Base-by-base conservation (phyloP, 53 echinoderm and acorn worm species). In the Astropecten irregularis region DNA sequence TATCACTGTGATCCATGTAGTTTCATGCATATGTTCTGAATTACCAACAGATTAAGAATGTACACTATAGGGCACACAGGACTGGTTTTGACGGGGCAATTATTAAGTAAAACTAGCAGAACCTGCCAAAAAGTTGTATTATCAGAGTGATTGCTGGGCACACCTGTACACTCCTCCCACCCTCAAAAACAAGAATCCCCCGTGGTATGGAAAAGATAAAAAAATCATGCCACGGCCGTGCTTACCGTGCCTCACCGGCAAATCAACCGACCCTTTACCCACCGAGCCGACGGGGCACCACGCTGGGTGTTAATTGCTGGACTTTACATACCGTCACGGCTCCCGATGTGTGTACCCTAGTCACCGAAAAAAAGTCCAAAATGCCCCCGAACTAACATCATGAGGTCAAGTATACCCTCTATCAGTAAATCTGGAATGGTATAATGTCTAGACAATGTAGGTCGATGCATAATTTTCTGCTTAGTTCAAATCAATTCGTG, bases 271-370 rank as follows among this genome's bases (percentile, higher is more conserved):
- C n/a, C n/a, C n/a, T n/a, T n/a, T n/a, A n/a, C n/a, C n/a, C n/a
- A n/a, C n/a, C n/a, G n/a, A n/a, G n/a, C n/a, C n/a, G n/a, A n/a
- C n/a, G n/a, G n/a, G n/a, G n/a, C 33, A n/a, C 16, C 77, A 30
- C 31, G 77, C 60, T 32, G 79, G 4, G 79, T n/a, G 79, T 79
- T 79, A 79, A 79, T 79, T 79, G 48, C 48, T 47, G 2, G 25
- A 30, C 56, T 60, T 79, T 61, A 62, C 79, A 79, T 79, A 46
- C 79, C 79, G 49, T 60, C 79, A 79, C 79, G 79, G 30, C 2
- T 20, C 13, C 23, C 25, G 18, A 23, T 54, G 36, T 36, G 16
- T 32, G 13, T 19, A 30, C 40, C 15, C 56, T 68, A 9, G 21
- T 46, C 44, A 46, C 3, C 40, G n/a, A 32, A 40, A 38, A 40